Base-by-base conservation (phyloP, 2,113 vertebrate species). In the Corythoichthys haematopterus region DNA sequence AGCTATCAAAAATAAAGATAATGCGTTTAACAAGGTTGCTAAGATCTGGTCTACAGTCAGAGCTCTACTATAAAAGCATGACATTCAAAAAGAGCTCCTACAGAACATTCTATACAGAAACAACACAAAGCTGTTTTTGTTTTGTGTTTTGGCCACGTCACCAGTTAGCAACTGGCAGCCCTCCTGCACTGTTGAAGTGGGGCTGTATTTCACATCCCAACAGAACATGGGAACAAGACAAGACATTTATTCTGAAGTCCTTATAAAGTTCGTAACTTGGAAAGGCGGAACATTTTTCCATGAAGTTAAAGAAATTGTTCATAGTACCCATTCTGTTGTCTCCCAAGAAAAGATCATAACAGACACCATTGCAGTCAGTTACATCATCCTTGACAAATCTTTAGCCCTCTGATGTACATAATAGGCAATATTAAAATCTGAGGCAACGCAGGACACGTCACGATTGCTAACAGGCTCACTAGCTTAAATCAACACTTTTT, bases 101-200 rank as follows among this genome's bases (percentile, higher is more conserved):
- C 60, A 68, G 40, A 80, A 57, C 16, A 51, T 20, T 48, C 62
- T 45, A 47, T n/a, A 78, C 57, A 66, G n/a, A 37, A 69, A 62
- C 71, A 72, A 65, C 78, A 88, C 83, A 84, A 75, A 76, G 79
- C 52, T 1, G 65, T 71, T 78, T 75, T 66, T 88, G 86, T 88
- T 79, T 52, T 66, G 63, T 3, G 37, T 45, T 68, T 68, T n/a
- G 12, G 37, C 38, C 37, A 40, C 60, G 46, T 76, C 77, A 77
- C 62, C 56, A 58, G 64, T 69, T 62, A 12, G n/a, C 38, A 43
- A 40, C 58, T 43, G 38, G 40, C 58, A 60, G 40, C 20, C 53
- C 52, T 33, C 8, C 28, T 55, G 52, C 20, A n/a, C 20, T 56
- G 53, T 35, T 55, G 68, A 8, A 38, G 46, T 40, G 9, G 2